These are phyloP conservation scores for Chaetops frenatus DNA, from an alignment of 2,113 vertebrate species.

Conservation along the genomic window DNA sequence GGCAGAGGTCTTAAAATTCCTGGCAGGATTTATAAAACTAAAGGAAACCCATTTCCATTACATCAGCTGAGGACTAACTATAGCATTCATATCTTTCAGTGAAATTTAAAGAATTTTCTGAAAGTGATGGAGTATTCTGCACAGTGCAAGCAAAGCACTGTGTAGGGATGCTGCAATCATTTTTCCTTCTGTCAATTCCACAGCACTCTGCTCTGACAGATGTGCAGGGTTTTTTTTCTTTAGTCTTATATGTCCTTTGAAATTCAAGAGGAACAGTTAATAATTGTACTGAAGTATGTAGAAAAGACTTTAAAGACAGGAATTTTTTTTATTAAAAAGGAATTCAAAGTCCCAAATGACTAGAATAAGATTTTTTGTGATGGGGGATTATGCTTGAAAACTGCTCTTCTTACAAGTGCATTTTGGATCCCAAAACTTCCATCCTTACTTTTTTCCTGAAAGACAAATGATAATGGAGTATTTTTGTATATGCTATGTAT, in stretches of 20 bases:
- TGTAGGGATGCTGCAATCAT: neutral
- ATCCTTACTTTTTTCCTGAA: neutral
- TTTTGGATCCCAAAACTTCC: neutral
- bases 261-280: neutral
- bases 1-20: conserved; percentile 1
- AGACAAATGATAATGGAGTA: neutral
- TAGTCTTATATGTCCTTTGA: neutral
- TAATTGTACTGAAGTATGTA: neutral
- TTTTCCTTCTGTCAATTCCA: neutral
- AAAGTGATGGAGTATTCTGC: neutral
- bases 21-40: neutral
- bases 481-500: neutral
- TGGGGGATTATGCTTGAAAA: neutral
- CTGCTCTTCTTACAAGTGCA: neutral
- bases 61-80: neutral
- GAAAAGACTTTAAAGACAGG: neutral
- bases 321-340: neutral
- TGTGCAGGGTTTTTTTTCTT: neutral
- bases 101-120: neutral
- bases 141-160: neutral
- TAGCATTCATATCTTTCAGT: neutral
- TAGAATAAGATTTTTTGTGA: neutral
- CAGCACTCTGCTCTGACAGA: neutral
- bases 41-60: neutral
- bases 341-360: neutral